Base-by-base conservation (phyloP, 2,113 vertebrate species). In the Elephantulus edwardii region DNA sequence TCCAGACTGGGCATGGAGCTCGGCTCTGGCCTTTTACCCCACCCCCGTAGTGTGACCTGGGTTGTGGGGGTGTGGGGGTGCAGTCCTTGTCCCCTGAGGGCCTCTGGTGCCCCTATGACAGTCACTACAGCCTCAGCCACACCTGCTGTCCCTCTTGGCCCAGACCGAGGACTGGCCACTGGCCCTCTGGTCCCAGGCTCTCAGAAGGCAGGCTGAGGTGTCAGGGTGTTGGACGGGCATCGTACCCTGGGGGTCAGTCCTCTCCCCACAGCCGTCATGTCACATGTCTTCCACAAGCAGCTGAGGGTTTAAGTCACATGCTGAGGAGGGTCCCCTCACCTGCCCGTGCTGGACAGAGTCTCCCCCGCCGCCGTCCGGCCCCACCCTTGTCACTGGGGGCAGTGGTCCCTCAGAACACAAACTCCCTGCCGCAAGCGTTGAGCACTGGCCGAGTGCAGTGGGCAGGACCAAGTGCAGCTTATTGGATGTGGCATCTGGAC, bases 381-480 rank as follows among this genome's bases (percentile, higher is more conserved):
- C 9, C 4, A 38, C 5, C 6, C 40, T n/a, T 5, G 0, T 40
- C 33, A 8, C 48, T 7, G 0, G n/a, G 1, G 22, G 13, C 22
- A 9, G 33, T 0, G 0, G 20, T 1, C 2, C 17, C 48, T 44
- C 10, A 14, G 82, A 42, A 46, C 3, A 33, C 48, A 4, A 0
- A 3, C 1, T 2, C 58, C 46, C 12, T 48, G 60, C 20, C 0
- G 44, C 2, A 11, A 38, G n/a, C 30, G 2, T 10, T 0, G 52
- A 11, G 62, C 3, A 0, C 62, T 26, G 5, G 14, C 20, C 1
- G 5, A 14, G 71, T 0, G 24, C 40, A 14, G 58, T 62, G 58
- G 28, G 16, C 2, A 62, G 58, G 58, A 9, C 12, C 12, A 5
- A 60, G 56, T 8, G 10, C 3, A 26, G 26, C 54, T 56, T 24